Base-by-base conservation (phyloP, 2,888 invertebrate genomes). In the Apamea anceps region DNA sequence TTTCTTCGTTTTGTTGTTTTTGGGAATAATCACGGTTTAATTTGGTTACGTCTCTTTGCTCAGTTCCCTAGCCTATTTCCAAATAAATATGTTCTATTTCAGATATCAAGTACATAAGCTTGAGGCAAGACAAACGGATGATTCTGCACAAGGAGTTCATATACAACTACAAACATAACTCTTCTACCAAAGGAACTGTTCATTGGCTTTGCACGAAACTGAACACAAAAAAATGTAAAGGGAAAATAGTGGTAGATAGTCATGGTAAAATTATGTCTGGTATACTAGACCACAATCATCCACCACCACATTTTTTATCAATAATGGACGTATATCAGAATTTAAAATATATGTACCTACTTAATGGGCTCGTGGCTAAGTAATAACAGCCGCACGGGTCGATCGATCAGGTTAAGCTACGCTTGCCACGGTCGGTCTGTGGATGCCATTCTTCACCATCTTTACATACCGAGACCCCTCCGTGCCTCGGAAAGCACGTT, bases 111-210 rank as follows among this genome's bases (percentile, higher is more conserved):
- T 79, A 54, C n/a, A 63, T 79, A 15, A 32, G 10, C 2, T 78
- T 79, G 21, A 54, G 8, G 1, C n/a, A 18, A 54, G 79, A 71
- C 32, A 70, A 78, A n/a, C 32, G n/a, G 12, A 78, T 79, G 70
- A 70, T 79, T 45, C 15, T 79, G 5, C 21, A 79, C 79, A 71
- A n/a, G n/a, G 7, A 32, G 0, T 79, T 71, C 63, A 79, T 71
- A 8, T 79, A 54, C 32, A n/a, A 45, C 15, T 79, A 68, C 25
- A 13, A 21, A 1, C 68, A 68, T 6, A n/a, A 18, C n/a, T 62
- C 28, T n/a, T 28, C 42, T 28, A 77, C 25, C 25, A 68, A 60
- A 62, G 25, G 42, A 10, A 13, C 42, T 62, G 25, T 25, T 18
- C n/a, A 62, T 32, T 79, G 78, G 78, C 25, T 7, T 18, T 79